Evolutionary conservation across 2,797 vertebrate genomes (phyloP), one percentile per base, ranked within the genome.

Genomic region (Apogon talboti): DNA sequence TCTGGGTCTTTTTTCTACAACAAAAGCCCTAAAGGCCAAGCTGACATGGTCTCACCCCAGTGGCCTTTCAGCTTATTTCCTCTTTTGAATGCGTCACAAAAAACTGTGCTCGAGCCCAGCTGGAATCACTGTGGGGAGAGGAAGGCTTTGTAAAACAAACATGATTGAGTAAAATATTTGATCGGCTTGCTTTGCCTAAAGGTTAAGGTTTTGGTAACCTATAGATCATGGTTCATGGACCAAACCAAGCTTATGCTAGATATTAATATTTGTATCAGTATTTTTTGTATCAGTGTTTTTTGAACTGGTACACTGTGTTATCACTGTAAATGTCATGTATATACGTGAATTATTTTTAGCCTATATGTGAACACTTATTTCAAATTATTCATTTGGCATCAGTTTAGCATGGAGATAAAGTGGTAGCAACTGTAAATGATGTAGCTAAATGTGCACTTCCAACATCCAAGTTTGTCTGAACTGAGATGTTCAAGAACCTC

Each of bases 151-250:
- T 87, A 83, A 88, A 90, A 91, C 86, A 89, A 88, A 92, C 84
- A 91, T 45, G 74, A 78, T 83, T 76, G 78, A 86, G 81, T 87
- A 82, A 90, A 91, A 89, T 89, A 90, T 92, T 91, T 83, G 80
- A 89, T 86, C 81, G 65, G 70, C 75, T 82, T 38, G 79, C 86
- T 72, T 82, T 81, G 55, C 82, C 75, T 73, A 86, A 63, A 83
- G 91, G 90, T 93, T 90, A 93, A 92, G 91, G 90, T 92, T 90
- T 89, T 87, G 80, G 83, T 75, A 87, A 85, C 85, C 83, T 79
- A 78, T 81, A 81, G 79, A 86, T 83, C 46, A 46, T 14, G 81
- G 87, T 89, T 90, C 87, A 89, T 49, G 79, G 85, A 85, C 89
- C 88, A 84, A 87, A 66, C 74, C 68, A 60, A 75, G 82, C 66